Evolutionary conservation across 1,140 invertebrate genomes (phyloP).

Genomic region (honey bee (Apis mellifera)): DNA sequence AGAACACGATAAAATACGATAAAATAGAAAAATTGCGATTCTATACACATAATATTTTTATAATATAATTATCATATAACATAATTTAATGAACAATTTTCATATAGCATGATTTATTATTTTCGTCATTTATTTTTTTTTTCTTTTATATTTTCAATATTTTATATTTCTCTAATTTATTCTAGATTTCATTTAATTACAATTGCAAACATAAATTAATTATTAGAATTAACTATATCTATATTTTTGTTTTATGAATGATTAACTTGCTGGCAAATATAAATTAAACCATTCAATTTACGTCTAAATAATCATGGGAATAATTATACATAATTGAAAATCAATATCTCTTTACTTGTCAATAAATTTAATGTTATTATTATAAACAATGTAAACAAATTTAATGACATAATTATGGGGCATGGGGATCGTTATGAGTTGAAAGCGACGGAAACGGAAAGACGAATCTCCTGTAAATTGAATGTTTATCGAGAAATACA

Average conservation of each 20-base stretch:
- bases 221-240: neutral
- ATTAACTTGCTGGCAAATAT: neutral
- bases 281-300: neutral
- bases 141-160: too few species aligned
- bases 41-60: too few species aligned
- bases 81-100: too few species aligned
- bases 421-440: neutral
- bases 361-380: conserved; percentile 5
- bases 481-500: neutral
- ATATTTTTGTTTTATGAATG: neutral
- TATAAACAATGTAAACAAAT: conserved; percentile 10
- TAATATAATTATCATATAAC: too few species aligned
- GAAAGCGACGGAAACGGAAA: neutral
- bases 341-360: neutral
- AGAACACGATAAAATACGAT: too few species aligned
- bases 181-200: too few species aligned
- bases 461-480: neutral
- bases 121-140: too few species aligned
- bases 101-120: too few species aligned
- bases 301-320: neutral
- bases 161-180: too few species aligned
- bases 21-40: too few species aligned
- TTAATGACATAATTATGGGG: neutral
- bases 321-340: conserved; percentile 12
- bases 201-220: too few species aligned